These are phyloP conservation scores for Xerus inauris DNA, from an alignment of 2,113 vertebrate species.

Conservation along the genomic window DNA sequence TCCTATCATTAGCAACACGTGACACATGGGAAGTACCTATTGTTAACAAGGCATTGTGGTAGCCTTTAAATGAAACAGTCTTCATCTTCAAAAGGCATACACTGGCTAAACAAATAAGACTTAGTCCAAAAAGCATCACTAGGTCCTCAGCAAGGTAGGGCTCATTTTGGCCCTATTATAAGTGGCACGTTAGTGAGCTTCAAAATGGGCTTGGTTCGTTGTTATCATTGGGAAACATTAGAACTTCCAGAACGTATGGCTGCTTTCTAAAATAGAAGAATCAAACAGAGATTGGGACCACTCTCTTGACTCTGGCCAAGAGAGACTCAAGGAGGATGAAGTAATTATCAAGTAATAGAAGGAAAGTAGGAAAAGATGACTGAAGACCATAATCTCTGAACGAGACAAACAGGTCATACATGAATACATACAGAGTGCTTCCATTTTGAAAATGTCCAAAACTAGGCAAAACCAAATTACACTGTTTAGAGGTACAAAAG, in stretches of 20 bases:
- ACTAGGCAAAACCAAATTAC: not conserved
- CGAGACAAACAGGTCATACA: not conserved
- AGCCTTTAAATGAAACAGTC: not conserved
- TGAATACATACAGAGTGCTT: not conserved
- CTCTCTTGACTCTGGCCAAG: not conserved
- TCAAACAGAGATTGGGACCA: not conserved
- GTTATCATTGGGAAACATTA: not conserved
- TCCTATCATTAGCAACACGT: slow-evolving; percentile 35
- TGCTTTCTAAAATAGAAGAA: not conserved
- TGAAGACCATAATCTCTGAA: not conserved
- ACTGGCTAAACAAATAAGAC: not conserved
- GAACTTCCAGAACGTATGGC: not conserved
- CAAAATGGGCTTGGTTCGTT: not conserved
- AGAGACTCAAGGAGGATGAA: not conserved
- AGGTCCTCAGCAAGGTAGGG: not conserved
- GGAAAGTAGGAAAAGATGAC: not conserved
- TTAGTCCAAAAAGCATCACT: not conserved
- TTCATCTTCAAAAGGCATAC: not conserved
- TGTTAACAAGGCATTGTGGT: not conserved
- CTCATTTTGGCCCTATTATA: not conserved
- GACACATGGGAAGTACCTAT: not conserved
- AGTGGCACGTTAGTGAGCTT: not conserved
- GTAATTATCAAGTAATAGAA: not conserved
- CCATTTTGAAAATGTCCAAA: not conserved
- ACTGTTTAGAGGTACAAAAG: not conserved